phyloP scores from a whole-genome alignment of 2,888 invertebrate genomes.

The Chloroclysta siterata region DNA sequence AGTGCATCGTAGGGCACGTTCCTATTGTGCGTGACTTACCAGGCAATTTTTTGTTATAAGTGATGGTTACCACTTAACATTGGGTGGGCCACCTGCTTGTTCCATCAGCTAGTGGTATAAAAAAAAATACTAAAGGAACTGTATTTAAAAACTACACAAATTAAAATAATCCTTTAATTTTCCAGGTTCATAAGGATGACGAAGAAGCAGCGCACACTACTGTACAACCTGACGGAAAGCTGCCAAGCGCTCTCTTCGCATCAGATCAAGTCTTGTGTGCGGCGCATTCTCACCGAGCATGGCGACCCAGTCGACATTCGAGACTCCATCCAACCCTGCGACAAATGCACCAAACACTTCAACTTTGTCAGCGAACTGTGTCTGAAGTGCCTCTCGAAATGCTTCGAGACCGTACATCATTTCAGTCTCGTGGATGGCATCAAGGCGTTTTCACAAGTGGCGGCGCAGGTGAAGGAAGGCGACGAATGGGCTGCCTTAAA shows the following conservation, averaged over 20 bases:
- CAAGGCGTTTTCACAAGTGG: conserved; percentile 70
- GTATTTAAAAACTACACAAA: too few relatives aligned
- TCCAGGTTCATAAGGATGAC: conserved; percentile 67
- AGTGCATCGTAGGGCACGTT: too few relatives aligned
- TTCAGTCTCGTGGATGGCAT: conserved; percentile 72
- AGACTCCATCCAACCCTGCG: conserved; percentile 54
- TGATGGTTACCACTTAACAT: too few relatives aligned
- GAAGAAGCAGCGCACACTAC: conserved; percentile 65
- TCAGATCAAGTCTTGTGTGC: conserved; percentile 68
- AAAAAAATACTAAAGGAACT: too few relatives aligned
- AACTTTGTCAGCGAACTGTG: conserved; percentile 62
- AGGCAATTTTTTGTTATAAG: too few relatives aligned
- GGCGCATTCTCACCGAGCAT: conserved; percentile 71
- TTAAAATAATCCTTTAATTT: background rate
- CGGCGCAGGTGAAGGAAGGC: conserved; percentile 63
- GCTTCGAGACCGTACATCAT: conserved; percentile 67
- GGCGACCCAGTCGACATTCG: conserved; percentile 63
- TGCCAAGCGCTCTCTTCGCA: conserved; percentile 60
- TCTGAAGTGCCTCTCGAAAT: conserved; percentile 66
- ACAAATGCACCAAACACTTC: conserved; percentile 61
- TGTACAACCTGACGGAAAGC: conserved; percentile 73
- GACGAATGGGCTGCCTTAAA: conserved; percentile 69
- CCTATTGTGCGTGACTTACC: too few relatives aligned
- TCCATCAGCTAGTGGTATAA: too few relatives aligned
- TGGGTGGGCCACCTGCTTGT: too few relatives aligned